Evolutionary conservation across 30 jellyfish, hydroid and myxozoan species (phyloP), one percentile per base, ranked within the genome.

Genomic region (Hydractinia symbiolongicarpus): DNA sequence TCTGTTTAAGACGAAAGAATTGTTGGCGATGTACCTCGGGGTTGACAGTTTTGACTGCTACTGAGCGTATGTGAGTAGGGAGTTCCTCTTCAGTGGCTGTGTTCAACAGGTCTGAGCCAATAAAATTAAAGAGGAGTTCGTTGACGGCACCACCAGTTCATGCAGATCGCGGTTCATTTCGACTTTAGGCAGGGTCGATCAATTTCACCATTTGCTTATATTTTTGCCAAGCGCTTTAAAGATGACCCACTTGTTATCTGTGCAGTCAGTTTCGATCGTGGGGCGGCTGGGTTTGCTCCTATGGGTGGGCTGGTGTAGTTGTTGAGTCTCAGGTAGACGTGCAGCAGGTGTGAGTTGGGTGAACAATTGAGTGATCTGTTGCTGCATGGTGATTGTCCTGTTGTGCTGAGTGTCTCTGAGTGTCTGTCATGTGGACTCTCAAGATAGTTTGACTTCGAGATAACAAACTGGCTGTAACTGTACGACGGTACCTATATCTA

Each of bases 1-100:
- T 50, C 50, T 80, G 88, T 4, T 44, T 20, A 1, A 80, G 50
- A 9, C 44, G 44, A 56, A 50, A 40, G 74, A 64, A 66, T 61
- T 66, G 79, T 54, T 80, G 88, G 9, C 88, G 85, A 73, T 80
- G 52, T 6, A 80, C 88, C 53, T 80, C 86, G 8, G 80, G 80
- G 50, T 78, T 83, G 9, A 78, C 52, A 1, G 67, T 19, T 16
- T 51, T 80, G 49, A 68, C 86, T 6, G 88, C 73, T 7, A 79
- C 85, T 0, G 88, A 80, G 49, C 51, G 20, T 6, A 80, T 80
- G 69, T 80, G 88, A 6, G 77, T 30, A 11, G 61, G 69, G 10
- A 80, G 85, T 64, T 80, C 17, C 6, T 20, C 86, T 67, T 80
- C 88, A 6, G 86, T 62, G 71, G 82, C 79, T 13, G 10, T 40